These are phyloP conservation scores for Caenorhabditis uteleia DNA, from an alignment of 2,888 invertebrate species.

Conservation along the genomic window DNA sequence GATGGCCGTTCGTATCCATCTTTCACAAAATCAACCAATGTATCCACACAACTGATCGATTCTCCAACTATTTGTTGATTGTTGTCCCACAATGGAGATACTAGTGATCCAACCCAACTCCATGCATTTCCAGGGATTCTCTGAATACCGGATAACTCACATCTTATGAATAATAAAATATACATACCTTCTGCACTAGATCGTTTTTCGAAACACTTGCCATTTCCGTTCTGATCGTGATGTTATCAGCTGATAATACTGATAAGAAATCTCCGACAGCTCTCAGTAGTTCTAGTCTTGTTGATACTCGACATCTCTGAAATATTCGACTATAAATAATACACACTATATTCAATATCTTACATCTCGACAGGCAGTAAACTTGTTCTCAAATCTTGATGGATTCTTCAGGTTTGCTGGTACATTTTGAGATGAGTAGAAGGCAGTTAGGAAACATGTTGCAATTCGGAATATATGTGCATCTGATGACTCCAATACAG, in stretches of 20 bases:
- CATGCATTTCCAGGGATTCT: slow-evolving; percentile 24
- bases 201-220: slow-evolving; percentile 2
- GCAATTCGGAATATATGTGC: slow-evolving; percentile 45
- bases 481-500: slow-evolving; percentile 34
- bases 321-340: no score
- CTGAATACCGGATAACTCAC: no score
- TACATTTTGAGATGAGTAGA: not conserved
- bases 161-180: not conserved
- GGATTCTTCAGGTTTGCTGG: not conserved
- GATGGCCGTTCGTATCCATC: slow-evolving; percentile 32
- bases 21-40: slow-evolving; percentile 1
- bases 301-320: slow-evolving; percentile 22
- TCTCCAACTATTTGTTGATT: no score
- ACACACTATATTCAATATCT: no score
- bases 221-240: not conserved
- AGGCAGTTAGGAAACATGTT: slow-evolving; percentile 32
- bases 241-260: slow-evolving; percentile 3
- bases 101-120: no score
- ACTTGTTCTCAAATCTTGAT: slow-evolving; percentile 2
- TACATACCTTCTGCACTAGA: slow-evolving; percentile 4
- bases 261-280: slow-evolving; percentile 12
- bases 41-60: not conserved
- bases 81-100: no score
- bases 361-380: slow-evolving; percentile 8
- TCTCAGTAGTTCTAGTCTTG: slow-evolving; percentile 26